Conservation (phyloP, 53 echinoderm and acorn worm genomes). For the Holothuria leucospilota region DNA sequence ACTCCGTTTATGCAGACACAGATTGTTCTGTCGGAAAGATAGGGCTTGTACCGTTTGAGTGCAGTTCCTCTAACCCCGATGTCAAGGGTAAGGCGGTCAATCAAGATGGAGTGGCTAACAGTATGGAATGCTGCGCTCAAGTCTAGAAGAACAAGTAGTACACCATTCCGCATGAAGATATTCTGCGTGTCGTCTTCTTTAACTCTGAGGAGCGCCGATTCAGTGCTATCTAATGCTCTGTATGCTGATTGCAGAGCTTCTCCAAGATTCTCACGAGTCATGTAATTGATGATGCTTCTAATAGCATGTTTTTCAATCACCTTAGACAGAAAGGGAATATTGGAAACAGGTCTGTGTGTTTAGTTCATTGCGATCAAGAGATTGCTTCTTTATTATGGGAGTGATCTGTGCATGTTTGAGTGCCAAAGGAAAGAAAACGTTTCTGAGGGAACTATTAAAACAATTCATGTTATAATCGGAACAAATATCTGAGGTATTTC, state of each 20-base stretch:
- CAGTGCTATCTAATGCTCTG: no score
- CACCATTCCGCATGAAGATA: no score
- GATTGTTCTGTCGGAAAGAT: neutral
- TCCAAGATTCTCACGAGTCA: no score
- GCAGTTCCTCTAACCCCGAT: conserved; percentile 4
- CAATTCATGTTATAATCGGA: conserved; percentile 50
- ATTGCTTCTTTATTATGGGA: conserved; percentile 62
- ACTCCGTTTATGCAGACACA: no score
- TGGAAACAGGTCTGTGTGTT: neutral
- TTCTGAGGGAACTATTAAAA: conserved; percentile 49
- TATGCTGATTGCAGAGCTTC: no score
- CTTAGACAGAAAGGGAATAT: no score
- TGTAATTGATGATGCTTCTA: no score
- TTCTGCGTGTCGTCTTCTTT: no score
- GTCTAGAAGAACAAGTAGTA: no score
- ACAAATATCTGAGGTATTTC: conserved; percentile 42
- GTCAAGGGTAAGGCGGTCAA: conserved; percentile 9
- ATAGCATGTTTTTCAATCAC: no score
- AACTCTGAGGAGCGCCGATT: no score
- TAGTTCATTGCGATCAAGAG: conserved; percentile 47
- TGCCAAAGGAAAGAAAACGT: conserved; percentile 43
- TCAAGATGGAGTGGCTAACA: conserved; percentile 27
- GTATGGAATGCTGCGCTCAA: conserved; percentile 13
- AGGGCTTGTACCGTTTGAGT: conserved; percentile 4
- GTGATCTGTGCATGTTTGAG: conserved; percentile 55